Conservation (phyloP, 2,113 vertebrate species). For the Rhipidura dahli region DNA sequence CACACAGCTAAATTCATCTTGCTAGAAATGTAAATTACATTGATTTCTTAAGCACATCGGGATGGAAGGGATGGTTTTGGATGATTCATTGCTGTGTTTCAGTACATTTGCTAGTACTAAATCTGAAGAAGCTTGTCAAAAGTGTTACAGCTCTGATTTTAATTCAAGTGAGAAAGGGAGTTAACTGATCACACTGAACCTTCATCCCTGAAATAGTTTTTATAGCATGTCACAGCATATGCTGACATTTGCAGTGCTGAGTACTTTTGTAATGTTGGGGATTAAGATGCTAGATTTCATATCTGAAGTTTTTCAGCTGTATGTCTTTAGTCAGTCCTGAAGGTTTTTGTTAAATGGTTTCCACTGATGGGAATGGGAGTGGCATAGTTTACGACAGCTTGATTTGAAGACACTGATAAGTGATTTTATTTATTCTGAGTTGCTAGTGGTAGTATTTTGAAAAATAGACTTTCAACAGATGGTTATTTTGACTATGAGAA, state of each 20-base stretch:
- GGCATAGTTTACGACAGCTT: not conserved
- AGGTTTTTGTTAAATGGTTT: not conserved
- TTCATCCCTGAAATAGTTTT: slow-evolving; percentile 4
- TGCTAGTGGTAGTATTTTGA: not conserved
- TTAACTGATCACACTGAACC: not conserved
- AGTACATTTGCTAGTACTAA: not conserved
- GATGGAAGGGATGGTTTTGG: not conserved
- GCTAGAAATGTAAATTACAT: not conserved
- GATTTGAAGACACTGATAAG: not conserved
- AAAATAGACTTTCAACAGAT: not conserved
- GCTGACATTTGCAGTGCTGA: not conserved
- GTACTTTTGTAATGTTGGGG: not conserved
- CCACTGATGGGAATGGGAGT: slow-evolving; percentile 24
- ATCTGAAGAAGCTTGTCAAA: not conserved
- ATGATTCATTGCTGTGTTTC: not conserved
- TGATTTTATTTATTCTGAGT: not conserved
- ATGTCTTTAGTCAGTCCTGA: not conserved
- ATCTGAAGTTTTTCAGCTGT: not conserved
- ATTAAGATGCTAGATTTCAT: not conserved
- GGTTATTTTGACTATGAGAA: not conserved
- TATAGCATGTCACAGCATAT: not conserved
- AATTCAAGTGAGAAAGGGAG: not conserved
- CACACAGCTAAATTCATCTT: not conserved
- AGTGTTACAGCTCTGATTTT: not conserved
- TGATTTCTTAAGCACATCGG: not conserved